phyloP scores from a whole-genome alignment of 2,113 vertebrate genomes.

The Ondatra zibethicus region DNA sequence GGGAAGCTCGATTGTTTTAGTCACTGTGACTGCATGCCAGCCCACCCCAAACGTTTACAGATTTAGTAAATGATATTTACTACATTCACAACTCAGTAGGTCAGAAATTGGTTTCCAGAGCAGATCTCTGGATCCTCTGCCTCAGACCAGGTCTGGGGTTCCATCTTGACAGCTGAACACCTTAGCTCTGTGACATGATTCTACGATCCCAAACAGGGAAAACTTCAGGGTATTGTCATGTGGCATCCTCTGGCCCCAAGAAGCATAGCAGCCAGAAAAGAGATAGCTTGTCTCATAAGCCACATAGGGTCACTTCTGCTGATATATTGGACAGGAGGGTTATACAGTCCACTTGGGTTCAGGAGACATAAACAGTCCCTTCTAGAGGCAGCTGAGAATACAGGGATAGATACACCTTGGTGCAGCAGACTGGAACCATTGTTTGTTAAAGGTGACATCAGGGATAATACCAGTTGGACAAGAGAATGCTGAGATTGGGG shows the following conservation, averaged over 20 bases:
- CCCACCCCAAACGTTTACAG: not conserved
- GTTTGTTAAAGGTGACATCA: not conserved
- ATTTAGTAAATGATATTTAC: not conserved
- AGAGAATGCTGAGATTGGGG: not conserved
- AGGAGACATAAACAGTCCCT: not conserved
- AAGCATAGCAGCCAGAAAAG: not conserved
- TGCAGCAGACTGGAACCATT: not conserved
- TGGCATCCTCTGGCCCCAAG: not conserved
- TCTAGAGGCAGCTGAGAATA: not conserved
- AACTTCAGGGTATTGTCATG: rapidly evolving
- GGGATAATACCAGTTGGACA: not conserved
- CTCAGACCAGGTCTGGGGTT: not conserved
- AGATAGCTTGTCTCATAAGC: not conserved
- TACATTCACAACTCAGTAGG: too few species aligned
- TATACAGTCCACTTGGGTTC: not conserved
- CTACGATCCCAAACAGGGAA: not conserved
- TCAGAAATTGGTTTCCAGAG: not conserved
- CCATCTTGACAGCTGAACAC: not conserved
- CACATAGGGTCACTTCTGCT: not conserved
- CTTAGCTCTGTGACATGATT: not conserved
- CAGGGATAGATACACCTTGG: not conserved
- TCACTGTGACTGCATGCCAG: not conserved
- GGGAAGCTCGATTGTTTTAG: not conserved
- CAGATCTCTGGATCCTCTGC: not conserved
- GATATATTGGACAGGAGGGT: not conserved